phyloP scores from a whole-genome alignment of 2,797 vertebrate genomes.

The Oceanodroma leucorhoa region DNA sequence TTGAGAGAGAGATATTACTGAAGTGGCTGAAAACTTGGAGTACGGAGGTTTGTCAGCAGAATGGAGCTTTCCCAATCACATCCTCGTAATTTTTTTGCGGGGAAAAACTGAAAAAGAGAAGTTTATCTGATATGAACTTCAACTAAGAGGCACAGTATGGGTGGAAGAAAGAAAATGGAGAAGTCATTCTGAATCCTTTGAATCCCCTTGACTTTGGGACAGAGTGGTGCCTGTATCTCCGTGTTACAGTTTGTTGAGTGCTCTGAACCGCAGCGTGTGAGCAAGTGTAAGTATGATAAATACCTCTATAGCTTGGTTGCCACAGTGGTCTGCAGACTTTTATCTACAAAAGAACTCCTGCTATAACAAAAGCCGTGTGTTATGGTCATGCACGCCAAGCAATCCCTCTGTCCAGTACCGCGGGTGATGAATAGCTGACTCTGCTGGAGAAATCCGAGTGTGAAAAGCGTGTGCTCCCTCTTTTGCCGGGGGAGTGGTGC shows the following conservation, averaged over 20 bases:
- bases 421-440: neutral
- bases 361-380: neutral
- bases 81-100: neutral
- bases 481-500: neutral
- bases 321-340: neutral
- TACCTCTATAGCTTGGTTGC: neutral
- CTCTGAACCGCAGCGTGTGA: neutral
- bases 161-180: neutral
- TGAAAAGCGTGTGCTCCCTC: rapidly evolving
- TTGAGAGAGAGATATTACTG: neutral
- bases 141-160: neutral
- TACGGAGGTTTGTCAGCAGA: neutral
- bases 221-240: neutral
- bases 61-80: neutral
- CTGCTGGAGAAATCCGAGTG: neutral
- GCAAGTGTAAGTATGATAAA: neutral
- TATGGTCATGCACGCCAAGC: neutral
- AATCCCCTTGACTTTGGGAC: neutral
- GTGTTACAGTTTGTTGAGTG: neutral
- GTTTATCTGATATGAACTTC: neutral
- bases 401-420: neutral
- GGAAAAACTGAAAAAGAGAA: neutral
- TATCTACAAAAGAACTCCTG: neutral
- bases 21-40: neutral
- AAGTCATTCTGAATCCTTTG: neutral